Evolutionary conservation across 2,888 invertebrate genomes (phyloP).

Genomic region (Pherbina coryleti): DNA sequence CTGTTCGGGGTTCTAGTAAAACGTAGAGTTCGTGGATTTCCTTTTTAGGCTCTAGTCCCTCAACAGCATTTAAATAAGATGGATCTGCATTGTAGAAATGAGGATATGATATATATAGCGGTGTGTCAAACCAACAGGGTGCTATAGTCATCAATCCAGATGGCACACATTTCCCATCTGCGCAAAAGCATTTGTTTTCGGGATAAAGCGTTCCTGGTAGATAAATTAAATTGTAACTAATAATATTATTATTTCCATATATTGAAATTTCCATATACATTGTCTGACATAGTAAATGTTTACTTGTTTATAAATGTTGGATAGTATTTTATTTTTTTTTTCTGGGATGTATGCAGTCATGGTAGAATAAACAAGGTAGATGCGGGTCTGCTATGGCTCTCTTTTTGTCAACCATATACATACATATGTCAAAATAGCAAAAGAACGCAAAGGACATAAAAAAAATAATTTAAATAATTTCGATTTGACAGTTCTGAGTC

Average conservation of each 20-base stretch:
- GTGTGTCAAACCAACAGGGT: constrained; percentile 81
- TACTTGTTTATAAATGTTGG: no score
- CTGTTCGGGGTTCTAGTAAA: constrained; percentile 80
- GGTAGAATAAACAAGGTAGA: no score
- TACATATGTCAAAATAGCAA: no score
- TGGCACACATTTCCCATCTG: constrained; percentile 77
- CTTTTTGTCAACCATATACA: no score
- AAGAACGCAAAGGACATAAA: no score
- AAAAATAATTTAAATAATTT: no score
- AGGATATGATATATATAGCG: constrained; percentile 85
- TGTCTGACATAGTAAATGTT: no score
- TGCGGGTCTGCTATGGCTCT: no score
- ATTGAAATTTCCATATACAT: no score
- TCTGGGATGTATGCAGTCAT: no score
- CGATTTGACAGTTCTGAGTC: no score
- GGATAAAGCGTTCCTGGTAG: constrained; percentile 69
- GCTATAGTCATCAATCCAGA: constrained; percentile 83
- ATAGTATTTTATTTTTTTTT: no score
- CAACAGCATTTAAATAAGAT: constrained; percentile 73
- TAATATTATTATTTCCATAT: not conserved
- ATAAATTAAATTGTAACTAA: not conserved
- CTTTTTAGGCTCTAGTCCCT: constrained; percentile 76
- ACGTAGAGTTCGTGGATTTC: constrained; percentile 81
- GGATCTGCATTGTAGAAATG: constrained; percentile 85
- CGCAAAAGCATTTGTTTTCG: constrained; percentile 79